Conservation (phyloP, 2,797 vertebrate genomes). For the Lindbergichthys nudifrons region DNA sequence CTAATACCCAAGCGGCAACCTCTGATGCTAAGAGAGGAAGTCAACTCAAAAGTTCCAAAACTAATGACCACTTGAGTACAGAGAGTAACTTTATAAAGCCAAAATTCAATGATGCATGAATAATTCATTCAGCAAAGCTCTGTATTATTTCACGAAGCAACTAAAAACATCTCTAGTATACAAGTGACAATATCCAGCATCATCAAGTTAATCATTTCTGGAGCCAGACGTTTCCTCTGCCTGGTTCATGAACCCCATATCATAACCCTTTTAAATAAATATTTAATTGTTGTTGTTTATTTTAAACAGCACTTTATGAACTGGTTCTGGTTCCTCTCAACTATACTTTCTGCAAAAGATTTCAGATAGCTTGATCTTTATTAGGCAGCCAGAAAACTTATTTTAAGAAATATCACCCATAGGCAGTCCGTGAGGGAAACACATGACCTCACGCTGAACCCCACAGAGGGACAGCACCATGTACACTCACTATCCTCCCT, state of each 20-base stretch:
- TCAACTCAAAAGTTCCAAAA: too few species aligned
- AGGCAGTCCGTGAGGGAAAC: slow-evolving; percentile 23
- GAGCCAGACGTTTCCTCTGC: too few species aligned
- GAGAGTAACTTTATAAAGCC: too few species aligned
- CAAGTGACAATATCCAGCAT: too few species aligned
- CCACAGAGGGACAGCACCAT: slow-evolving; percentile 21
- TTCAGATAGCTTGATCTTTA: not conserved
- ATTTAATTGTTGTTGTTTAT: not conserved
- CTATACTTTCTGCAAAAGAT: not conserved
- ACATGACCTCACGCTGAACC: slow-evolving; percentile 33
- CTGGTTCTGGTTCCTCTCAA: not conserved
- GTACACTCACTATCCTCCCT: not conserved
- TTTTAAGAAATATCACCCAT: slow-evolving; percentile 44
- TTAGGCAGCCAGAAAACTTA: slow-evolving; percentile 16
- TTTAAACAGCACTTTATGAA: not conserved
- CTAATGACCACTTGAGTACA: too few species aligned
- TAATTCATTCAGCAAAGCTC: too few species aligned
- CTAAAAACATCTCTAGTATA: too few species aligned
- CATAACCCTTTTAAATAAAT: not conserved
- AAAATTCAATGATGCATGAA: too few species aligned
- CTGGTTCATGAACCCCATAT: not conserved
- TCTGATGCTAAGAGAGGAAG: too few species aligned
- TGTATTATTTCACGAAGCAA: too few species aligned
- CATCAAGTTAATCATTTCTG: too few species aligned
- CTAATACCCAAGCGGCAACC: too few species aligned